A percentile compares a stretch with the other conserved stretches of the same genome.
These are phyloP conservation scores for Pteromalus puparum DNA, from an alignment of 1,140 invertebrate genomes.

Conservation along the genomic window DNA sequence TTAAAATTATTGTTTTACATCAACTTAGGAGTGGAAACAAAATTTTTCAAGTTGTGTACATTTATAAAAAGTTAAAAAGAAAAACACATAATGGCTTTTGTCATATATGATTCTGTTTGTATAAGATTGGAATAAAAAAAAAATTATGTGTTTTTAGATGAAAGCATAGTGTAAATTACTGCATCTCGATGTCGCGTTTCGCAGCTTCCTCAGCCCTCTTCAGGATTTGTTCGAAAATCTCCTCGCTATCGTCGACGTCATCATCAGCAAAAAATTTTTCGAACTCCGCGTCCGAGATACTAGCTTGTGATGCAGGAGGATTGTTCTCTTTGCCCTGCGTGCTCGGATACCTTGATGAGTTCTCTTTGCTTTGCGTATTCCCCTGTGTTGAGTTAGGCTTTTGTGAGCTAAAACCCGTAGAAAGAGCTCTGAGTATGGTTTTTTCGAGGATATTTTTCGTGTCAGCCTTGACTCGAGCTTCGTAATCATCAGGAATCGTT, in stretches of 20 bases:
- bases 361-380: not conserved
- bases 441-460: slow-evolving; percentile 28
- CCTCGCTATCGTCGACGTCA: slow-evolving; percentile 36
- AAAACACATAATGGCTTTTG: too few relatives aligned
- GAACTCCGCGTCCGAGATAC: not conserved
- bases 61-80: not conserved
- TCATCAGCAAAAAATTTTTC: not conserved
- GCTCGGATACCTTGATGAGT: not conserved
- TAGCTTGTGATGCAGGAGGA: not conserved
- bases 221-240: slow-evolving; percentile 34
- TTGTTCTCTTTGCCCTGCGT: not conserved
- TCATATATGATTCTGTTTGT: too few relatives aligned
- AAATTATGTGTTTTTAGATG: not conserved
- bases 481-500: not conserved
- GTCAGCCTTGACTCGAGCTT: slow-evolving; percentile 23
- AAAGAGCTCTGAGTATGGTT: not conserved
- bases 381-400: not conserved
- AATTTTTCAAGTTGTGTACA: too few relatives aligned
- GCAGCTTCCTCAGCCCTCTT: slow-evolving; percentile 27
- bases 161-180: slow-evolving; percentile 39
- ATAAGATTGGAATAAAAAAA: not conserved
- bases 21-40: not conserved
- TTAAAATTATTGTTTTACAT: slow-evolving; percentile 32
- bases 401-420: not conserved
- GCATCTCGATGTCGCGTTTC: not conserved